These are phyloP conservation scores for Diabrotica virgifera DNA, from an alignment of 1,140 invertebrate genomes.

Conservation along the genomic window DNA sequence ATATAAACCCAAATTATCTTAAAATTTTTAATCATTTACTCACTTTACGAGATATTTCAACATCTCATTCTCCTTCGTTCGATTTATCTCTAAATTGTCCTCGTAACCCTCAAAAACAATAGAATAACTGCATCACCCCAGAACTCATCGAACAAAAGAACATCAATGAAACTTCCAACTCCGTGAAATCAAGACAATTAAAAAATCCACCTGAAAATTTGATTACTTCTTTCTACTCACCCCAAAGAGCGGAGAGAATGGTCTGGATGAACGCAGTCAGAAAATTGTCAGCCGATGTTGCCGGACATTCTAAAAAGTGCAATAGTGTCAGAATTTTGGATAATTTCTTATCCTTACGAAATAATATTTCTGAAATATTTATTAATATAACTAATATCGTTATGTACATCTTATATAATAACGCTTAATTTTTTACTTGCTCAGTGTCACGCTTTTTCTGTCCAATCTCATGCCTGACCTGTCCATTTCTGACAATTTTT, in stretches of 20 bases:
- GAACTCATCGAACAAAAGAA: constrained; percentile 12
- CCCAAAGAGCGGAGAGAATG: neutral
- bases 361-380: no score
- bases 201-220: constrained; percentile 29
- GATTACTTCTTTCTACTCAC: constrained; percentile 31
- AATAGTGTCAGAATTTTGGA: no score
- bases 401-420: no score
- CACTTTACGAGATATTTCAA: no score
- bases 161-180: constrained; percentile 5
- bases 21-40: no score
- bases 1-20: no score
- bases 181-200: constrained; percentile 21
- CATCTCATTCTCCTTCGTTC: neutral
- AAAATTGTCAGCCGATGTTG: constrained; percentile 4
- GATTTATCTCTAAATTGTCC: neutral
- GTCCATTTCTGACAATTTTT: no score
- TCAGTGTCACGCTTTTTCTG: no score
- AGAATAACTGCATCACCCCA: neutral
- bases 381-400: no score
- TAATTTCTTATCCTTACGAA: no score
- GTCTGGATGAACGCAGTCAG: neutral
- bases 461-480: no score
- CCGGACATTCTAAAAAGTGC: neutral
- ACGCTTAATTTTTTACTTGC: no score
- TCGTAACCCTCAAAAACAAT: neutral